Evolutionary conservation across 2,797 vertebrate genomes (phyloP).

Genomic region (Perdix hodgsoniae): DNA sequence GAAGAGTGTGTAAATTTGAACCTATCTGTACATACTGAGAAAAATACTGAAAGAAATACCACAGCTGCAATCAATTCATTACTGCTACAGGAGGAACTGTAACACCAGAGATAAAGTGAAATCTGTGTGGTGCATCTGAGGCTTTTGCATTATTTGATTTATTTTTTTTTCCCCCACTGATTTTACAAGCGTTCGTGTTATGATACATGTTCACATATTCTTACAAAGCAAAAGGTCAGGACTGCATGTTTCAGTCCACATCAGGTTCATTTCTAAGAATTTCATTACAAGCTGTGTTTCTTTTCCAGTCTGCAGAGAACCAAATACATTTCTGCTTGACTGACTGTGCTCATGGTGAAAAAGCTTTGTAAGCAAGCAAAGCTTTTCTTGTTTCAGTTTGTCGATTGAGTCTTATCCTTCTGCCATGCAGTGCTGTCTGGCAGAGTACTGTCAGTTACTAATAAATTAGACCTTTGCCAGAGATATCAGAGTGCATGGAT

Average conservation of each 20-base stretch:
- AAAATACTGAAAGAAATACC: not conserved
- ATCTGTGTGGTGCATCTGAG: not conserved
- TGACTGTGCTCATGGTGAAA: fast-evolving
- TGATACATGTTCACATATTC: not conserved
- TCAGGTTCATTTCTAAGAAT: not conserved
- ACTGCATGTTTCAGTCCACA: not conserved
- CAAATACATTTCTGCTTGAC: not conserved
- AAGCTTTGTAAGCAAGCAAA: not conserved
- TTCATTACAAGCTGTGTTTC: not conserved
- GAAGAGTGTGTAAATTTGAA: not conserved
- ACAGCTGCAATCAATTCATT: not conserved
- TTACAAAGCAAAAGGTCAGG: not conserved
- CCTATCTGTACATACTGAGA: not conserved
- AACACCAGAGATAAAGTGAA: not conserved
- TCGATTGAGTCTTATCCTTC: not conserved
- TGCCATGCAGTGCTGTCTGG: fast-evolving
- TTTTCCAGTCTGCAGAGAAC: not conserved
- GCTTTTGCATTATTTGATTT: not conserved
- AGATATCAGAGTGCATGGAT: not conserved
- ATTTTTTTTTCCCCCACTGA: not conserved
- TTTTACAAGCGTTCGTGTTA: not conserved
- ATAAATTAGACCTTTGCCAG: not conserved
- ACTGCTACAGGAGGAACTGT: not conserved
- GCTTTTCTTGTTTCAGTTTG: not conserved
- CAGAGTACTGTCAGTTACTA: not conserved